A percentile compares a stretch with the other conserved stretches of the same genome.
Conservation (phyloP, 2,113 vertebrate species). For the Epinephelus cyanopodus region DNA sequence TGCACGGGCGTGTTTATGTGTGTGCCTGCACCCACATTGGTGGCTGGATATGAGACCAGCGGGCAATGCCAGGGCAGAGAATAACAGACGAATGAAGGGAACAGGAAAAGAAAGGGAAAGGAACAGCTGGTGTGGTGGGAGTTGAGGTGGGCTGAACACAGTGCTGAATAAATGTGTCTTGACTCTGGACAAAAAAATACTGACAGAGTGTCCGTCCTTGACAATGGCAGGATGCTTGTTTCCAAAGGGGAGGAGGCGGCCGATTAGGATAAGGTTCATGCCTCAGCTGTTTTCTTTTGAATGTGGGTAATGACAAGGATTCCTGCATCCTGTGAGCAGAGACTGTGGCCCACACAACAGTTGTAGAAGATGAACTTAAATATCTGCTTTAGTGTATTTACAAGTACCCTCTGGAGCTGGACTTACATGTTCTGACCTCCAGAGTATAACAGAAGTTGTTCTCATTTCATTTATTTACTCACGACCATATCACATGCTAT, state of each 20-base stretch:
- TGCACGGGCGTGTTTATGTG: neutral
- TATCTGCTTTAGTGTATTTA: constrained; percentile 1
- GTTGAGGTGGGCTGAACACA: constrained; percentile 53
- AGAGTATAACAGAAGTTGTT: neutral
- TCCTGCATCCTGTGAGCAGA: constrained; percentile 42
- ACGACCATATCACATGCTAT: too few relatives aligned
- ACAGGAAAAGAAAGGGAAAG: constrained; percentile 48
- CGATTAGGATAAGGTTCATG: constrained; percentile 52
- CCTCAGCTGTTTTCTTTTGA: constrained; percentile 72
- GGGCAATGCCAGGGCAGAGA: constrained; percentile 36
- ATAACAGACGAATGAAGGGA: constrained; percentile 36
- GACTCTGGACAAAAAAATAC: constrained; percentile 64
- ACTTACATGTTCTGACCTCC: neutral
- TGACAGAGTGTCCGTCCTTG: constrained; percentile 62
- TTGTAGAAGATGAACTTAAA: constrained; percentile 22
- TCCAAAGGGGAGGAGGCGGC: constrained; percentile 51
- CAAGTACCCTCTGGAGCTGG: neutral
- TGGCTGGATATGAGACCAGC: constrained; percentile 34
- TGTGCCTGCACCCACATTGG: constrained; percentile 27
- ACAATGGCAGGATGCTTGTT: constrained; percentile 69
- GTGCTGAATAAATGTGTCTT: constrained; percentile 62
- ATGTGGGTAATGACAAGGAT: constrained; percentile 56
- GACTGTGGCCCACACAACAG: constrained; percentile 12
- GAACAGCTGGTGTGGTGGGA: constrained; percentile 73
- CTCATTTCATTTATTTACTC: too few relatives aligned